These are phyloP conservation scores for Vidua macroura DNA, from an alignment of 2,113 vertebrate genomes.

Conservation along the genomic window DNA sequence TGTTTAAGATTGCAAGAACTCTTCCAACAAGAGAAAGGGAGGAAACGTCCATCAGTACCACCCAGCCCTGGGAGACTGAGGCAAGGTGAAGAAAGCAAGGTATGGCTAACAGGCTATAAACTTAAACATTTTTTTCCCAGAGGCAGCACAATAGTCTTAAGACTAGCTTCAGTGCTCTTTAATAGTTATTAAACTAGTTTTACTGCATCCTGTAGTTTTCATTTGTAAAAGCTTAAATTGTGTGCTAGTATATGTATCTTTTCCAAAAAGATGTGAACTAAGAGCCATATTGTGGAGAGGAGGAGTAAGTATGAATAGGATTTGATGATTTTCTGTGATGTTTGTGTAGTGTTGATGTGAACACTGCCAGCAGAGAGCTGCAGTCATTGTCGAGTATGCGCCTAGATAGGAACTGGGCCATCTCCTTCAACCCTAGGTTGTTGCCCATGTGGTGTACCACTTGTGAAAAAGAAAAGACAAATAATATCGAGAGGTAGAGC, in stretches of 20 bases:
- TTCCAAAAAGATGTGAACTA: background rate
- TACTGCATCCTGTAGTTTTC: background rate
- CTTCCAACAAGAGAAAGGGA: constrained; percentile 96
- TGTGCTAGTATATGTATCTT: background rate
- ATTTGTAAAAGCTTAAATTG: background rate
- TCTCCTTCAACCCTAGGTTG: background rate
- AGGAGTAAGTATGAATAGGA: background rate
- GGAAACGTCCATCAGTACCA: constrained; percentile 92
- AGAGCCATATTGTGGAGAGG: background rate
- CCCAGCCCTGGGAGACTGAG: constrained; percentile 93
- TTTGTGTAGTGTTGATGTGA: background rate
- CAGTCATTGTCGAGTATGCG: background rate
- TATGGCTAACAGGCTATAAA: constrained; percentile 37
- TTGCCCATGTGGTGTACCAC: background rate
- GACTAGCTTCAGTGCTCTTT: background rate
- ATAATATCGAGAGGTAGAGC: background rate
- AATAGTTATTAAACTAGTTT: background rate
- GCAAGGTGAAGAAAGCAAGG: constrained; percentile 93
- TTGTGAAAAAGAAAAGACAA: background rate
- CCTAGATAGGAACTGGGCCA: background rate
- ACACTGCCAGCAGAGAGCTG: background rate
- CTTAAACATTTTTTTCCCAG: background rate
- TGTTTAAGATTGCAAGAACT: constrained; percentile 88
- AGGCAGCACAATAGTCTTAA: background rate
- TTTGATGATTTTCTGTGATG: background rate